Conservation (phyloP, 2,797 vertebrate genomes). For the Epinephelus coioides region DNA sequence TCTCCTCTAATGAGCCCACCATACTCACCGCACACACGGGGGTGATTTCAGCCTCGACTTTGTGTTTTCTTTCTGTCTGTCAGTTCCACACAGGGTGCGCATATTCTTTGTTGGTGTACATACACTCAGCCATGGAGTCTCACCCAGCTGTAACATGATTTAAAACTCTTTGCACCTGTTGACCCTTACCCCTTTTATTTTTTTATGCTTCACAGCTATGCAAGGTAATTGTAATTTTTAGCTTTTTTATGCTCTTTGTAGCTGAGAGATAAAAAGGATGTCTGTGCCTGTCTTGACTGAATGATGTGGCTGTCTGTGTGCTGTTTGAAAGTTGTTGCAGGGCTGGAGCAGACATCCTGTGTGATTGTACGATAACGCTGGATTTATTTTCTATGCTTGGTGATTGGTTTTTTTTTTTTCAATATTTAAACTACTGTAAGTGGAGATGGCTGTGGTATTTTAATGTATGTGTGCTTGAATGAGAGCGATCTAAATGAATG, state of each 20-base stretch:
- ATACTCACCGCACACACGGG: conserved; percentile 45
- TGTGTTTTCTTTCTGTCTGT: conserved; percentile 28
- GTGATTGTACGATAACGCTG: conserved; percentile 63
- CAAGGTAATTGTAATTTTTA: conserved; percentile 70
- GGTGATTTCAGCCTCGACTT: conserved; percentile 46
- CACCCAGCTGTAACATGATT: conserved; percentile 25
- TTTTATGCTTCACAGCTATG: conserved; percentile 81
- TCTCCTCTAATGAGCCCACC: conserved; percentile 18
- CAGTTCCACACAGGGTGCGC: conserved; percentile 48
- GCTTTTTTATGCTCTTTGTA: conserved; percentile 64
- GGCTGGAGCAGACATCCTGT: conserved; percentile 43
- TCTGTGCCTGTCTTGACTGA: conserved; percentile 49
- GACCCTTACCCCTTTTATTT: conserved; percentile 15
- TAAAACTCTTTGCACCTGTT: conserved; percentile 60
- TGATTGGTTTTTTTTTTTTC: conserved; percentile 43
- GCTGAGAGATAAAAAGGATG: conserved; percentile 39
- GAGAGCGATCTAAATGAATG: conserved; percentile 55
- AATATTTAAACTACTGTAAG: conserved; percentile 80
- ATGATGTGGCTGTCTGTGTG: conserved; percentile 38
- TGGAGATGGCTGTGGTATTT: conserved; percentile 51
- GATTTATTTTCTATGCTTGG: conserved; percentile 60
- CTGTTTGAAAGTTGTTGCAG: conserved; percentile 48
- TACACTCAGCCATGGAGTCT: conserved; percentile 49
- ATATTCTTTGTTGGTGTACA: conserved; percentile 61
- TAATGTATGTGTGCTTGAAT: conserved; percentile 50